These are phyloP conservation scores for Euleptes europaea DNA, from an alignment of 2,113 vertebrate species.

Conservation along the genomic window DNA sequence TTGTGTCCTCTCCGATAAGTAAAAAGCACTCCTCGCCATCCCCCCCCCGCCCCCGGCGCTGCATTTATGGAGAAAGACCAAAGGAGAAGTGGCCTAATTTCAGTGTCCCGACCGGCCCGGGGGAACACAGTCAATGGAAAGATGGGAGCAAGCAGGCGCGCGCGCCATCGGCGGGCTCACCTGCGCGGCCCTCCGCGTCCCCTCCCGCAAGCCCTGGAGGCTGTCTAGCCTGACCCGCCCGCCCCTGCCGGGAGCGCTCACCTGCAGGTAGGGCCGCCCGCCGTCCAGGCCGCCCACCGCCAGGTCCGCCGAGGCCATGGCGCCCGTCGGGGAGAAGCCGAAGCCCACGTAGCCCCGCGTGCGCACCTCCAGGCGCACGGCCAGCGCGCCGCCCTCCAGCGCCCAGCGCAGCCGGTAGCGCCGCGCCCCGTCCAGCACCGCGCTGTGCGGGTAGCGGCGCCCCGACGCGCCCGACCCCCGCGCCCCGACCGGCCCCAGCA, in stretches of 20 bases:
- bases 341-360: constrained; percentile 86
- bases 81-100: no score
- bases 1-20: neutral
- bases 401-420: constrained; percentile 79
- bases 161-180: neutral
- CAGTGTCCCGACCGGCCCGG: neutral
- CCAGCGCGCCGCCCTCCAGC: constrained; percentile 67
- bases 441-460: constrained; percentile 67
- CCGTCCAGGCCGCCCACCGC: constrained; percentile 82
- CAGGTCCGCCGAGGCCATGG: constrained; percentile 84
- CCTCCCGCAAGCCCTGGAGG: no score
- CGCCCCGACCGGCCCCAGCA: constrained; percentile 44
- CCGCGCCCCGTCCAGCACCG: constrained; percentile 77
- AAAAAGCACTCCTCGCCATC: no score
- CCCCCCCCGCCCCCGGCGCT: no score
- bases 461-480: neutral
- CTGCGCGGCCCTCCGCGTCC: no score
- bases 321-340: constrained; percentile 83
- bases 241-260: no score
- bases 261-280: constrained; percentile 85
- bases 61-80: no score
- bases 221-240: no score
- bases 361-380: constrained; percentile 81
- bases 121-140: no score
- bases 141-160: neutral